Evolutionary conservation across 2,797 vertebrate genomes (phyloP), one percentile per base, ranked within the genome.

Genomic region (Pseudotriccus pelzelni): DNA sequence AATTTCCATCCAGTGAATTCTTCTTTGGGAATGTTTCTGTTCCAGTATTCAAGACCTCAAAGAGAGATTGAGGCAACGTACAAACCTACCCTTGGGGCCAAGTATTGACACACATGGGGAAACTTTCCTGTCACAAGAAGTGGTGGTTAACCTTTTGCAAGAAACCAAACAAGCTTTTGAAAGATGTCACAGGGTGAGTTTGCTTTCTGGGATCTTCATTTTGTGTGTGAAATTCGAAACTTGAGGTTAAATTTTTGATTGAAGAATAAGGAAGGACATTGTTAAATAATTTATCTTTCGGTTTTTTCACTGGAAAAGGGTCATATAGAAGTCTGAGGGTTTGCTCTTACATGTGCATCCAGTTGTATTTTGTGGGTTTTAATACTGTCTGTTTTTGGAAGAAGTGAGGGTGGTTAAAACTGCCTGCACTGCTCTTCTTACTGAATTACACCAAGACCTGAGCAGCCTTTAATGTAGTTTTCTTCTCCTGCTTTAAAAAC

Each of bases 101-200:
- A 99, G 99, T 93, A 99, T 99, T 62, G 99, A 99, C 96, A 99
- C 99, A 55, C 99, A 99, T 2, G 99, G 99, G 67, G 99, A 99
- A 98, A 99, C 99, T 11, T 99, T 99, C 73, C 98, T 99, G 32
- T 99, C 99, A 7, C 99, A 99, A 91, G 99, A 99, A 96, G 99
- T 99, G 83, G 99, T 99, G 92, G 99, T 99, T 82, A 99, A 99
- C 97, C 98, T 99, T 96, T 95, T 99, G 95, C 99, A 99, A 98
- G 99, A 99, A 98, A 99, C 99, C 6, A 99, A 99, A 21, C 99
- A 99, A 94, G 99, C 99, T 96, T 99, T 99, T 97, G 99, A 99
- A 97, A 99, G 99, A 97, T 99, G 99, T 97, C 98, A 99, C 97
- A 99, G 98, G 98, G 99, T 99, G 96, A 97, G 97, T 88, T 87